A percentile compares a stretch with the other conserved stretches of the same genome.
These are phyloP conservation scores for Sprattus sprattus DNA, from an alignment of 2,113 vertebrate species.

Conservation along the genomic window DNA sequence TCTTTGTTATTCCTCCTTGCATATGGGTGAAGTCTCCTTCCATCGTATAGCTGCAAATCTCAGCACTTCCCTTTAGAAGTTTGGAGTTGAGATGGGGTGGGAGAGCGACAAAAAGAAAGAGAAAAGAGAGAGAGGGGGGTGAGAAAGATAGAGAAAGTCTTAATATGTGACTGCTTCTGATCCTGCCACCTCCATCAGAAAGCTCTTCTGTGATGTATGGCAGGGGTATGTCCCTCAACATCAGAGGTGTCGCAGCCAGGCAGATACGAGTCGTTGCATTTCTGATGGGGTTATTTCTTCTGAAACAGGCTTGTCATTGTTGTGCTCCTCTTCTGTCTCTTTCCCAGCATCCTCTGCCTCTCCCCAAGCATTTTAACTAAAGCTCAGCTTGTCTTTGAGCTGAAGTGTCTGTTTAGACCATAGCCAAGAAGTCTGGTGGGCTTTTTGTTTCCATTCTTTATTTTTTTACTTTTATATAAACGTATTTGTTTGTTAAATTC, in stretches of 20 bases:
- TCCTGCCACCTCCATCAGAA: constrained; percentile 46
- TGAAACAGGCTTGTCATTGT: constrained; percentile 42
- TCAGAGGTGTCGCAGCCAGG: constrained; percentile 53
- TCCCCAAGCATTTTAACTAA: neutral
- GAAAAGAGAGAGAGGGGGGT: neutral
- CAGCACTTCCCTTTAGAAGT: neutral
- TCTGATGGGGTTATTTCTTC: constrained; percentile 55
- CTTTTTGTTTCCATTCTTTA: neutral
- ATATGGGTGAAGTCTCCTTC: neutral
- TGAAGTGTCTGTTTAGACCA: neutral
- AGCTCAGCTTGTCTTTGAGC: neutral
- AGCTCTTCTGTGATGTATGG: constrained; percentile 36
- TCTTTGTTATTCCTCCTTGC: neutral
- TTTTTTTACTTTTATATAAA: neutral
- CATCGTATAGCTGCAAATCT: neutral
- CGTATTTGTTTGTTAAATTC: neutral
- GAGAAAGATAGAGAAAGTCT: neutral
- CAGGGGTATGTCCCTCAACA: constrained; percentile 44
- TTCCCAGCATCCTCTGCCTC: neutral
- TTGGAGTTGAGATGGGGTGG: neutral
- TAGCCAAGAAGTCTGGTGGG: neutral
- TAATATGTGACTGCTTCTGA: constrained; percentile 21
- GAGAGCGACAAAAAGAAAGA: neutral
- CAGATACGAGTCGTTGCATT: constrained; percentile 49
- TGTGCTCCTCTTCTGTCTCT: neutral